A percentile compares a stretch with the other conserved stretches of the same genome.
Conservation (phyloP, 2,113 vertebrate species). For the Rhodinocichla rosea region DNA sequence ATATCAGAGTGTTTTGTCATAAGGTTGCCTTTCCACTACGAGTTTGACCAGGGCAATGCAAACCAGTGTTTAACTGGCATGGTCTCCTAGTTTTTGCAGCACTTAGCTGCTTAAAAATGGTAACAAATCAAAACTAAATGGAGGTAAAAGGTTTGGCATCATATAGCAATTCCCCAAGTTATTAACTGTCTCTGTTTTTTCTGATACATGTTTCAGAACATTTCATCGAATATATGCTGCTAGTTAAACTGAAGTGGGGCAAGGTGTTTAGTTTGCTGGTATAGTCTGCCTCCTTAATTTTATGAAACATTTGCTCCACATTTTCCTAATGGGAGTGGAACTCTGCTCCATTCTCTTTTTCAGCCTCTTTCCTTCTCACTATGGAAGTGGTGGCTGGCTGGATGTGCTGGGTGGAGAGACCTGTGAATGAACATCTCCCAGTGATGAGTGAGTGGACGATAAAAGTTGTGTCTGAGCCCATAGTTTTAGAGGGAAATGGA, state of each 20-base stretch:
- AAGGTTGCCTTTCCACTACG: not conserved
- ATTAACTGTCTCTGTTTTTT: not conserved
- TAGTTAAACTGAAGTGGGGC: not conserved
- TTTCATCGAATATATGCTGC: not conserved
- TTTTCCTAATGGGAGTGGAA: not conserved
- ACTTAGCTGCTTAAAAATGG: not conserved
- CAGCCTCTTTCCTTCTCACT: not conserved
- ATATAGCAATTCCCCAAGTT: not conserved
- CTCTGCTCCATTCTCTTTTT: not conserved
- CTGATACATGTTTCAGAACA: not conserved
- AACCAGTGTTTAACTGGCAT: not conserved
- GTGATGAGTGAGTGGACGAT: not conserved
- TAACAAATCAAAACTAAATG: not conserved
- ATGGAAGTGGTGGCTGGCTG: not conserved
- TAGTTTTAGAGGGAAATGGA: not conserved
- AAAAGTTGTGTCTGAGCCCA: rapidly evolving
- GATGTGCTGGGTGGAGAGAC: not conserved
- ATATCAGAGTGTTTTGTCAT: not conserved
- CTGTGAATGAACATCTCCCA: not conserved
- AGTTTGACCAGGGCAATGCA: not conserved
- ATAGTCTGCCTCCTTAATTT: not conserved
- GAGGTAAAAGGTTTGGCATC: not conserved
- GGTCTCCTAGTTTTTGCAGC: not conserved
- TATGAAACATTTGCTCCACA: not conserved
- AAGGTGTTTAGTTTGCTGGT: not conserved